These are phyloP conservation scores for Linepithema humile DNA, from an alignment of 1,140 invertebrate species.

Conservation along the genomic window DNA sequence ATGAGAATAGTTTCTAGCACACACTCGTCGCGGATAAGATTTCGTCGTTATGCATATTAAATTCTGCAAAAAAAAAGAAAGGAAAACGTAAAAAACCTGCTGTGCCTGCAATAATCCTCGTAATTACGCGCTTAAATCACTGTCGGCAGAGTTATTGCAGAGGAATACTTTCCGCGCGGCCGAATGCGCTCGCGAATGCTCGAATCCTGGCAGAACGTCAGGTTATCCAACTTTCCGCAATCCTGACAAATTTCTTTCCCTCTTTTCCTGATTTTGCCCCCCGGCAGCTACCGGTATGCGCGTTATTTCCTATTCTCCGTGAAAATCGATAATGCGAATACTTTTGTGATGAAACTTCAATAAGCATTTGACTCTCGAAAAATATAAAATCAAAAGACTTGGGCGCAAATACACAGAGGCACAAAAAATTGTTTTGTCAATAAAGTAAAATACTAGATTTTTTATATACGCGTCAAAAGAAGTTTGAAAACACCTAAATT, in stretches of 20 bases:
- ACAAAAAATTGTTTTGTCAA: neutral
- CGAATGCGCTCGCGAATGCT: constrained; percentile 42
- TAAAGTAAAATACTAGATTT: no score
- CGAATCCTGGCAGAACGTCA: constrained; percentile 41
- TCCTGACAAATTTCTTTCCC: constrained; percentile 55
- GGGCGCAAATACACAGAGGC: neutral
- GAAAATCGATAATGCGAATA: constrained; percentile 36
- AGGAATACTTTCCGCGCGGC: constrained; percentile 35
- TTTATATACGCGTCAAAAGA: neutral
- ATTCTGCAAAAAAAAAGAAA: constrained; percentile 6
- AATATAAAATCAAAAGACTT: neutral
- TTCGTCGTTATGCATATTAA: constrained; percentile 48
- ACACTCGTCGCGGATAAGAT: neutral
- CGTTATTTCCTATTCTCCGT: constrained; percentile 12
- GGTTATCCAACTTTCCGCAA: constrained; percentile 54
- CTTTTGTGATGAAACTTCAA: constrained; percentile 18
- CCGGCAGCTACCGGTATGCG: neutral
- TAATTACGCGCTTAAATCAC: constrained; percentile 55
- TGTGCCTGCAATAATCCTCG: constrained; percentile 38
- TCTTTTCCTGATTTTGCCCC: neutral
- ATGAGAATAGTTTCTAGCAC: neutral
- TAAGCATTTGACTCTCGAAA: neutral
- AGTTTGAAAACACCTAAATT: neutral
- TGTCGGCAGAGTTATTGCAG: constrained; percentile 54
- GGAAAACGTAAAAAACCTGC: neutral